Base-by-base conservation (phyloP, 2,797 vertebrate genomes). In the Xenentodon cancila region DNA sequence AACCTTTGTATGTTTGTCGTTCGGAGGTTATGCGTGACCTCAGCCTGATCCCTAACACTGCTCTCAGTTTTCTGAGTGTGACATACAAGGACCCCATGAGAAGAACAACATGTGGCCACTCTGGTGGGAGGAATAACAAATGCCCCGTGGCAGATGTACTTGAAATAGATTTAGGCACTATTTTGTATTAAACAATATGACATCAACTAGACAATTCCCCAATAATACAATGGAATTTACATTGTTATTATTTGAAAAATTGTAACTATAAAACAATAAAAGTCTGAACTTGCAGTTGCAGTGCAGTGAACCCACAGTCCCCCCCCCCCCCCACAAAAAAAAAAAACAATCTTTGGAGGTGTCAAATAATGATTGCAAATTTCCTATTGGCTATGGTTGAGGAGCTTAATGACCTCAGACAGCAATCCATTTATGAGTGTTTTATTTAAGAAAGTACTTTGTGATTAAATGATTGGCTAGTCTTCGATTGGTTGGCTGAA, bases 41-140 rank as follows among this genome's bases (percentile, higher is more conserved):
- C 27, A 43, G 9, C 20, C 6, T 71, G 58, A 64, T 3, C 54
- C 12, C 43, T 50, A 19, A 46, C 66, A 52, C 12, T 40, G 37
- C 59, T 73, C 15, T 25, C 5, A 37, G 58, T 66, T 45, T 51
- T 68, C 43, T 68, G 15, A 25, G n/a, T 50, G 9, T 30, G 34
- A 25, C n/a, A 12, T 18, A 17, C 21, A 74, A 13, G 57, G 71
- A 73, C 54, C 60, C 60, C 45, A 32, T 89, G 89, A 73, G 89
- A 90, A 87, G 54, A 7, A 44, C 34, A 67, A 18, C 91, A 90
- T 74, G 72, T 91, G 88, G 48, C 44, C 30, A 42, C 8, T 47
- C 1, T 63, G 52, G 22, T 21, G 49, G n/a, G 22, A 75, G n/a
- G 55, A 53, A 59, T 15, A 47, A 27, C 53, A 49, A 43, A 1